These are phyloP conservation scores for Scaptomyza cyrtandrae DNA, from an alignment of 2,888 invertebrate genomes.

Conservation along the genomic window DNA sequence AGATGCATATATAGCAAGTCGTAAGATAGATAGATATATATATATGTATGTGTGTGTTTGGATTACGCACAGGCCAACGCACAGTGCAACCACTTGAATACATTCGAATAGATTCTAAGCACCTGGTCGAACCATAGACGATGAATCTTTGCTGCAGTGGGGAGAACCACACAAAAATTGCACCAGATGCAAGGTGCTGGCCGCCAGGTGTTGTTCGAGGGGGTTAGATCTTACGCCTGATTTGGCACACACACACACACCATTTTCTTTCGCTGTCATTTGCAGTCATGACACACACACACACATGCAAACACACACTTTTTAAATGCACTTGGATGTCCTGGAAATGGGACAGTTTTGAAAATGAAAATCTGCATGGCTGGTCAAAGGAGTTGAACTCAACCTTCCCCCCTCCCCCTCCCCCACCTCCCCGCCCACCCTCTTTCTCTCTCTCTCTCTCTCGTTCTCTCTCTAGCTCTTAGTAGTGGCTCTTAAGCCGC, in stretches of 20 bases:
- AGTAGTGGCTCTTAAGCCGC: background rate
- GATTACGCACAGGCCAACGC: constrained; percentile 78
- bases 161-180: constrained; percentile 48
- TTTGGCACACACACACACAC: constrained; percentile 38
- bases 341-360: constrained; percentile 64
- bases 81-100: constrained; percentile 45
- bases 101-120: constrained; percentile 13
- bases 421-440: constrained; percentile 15
- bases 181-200: constrained; percentile 30
- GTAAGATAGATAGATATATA: background rate
- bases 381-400: constrained; percentile 63
- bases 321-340: constrained; percentile 40
- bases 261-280: constrained; percentile 49
- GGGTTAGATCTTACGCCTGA: constrained; percentile 71
- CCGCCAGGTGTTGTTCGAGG: background rate
- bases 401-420: constrained; percentile 3
- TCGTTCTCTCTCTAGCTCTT: background rate
- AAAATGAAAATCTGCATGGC: constrained; percentile 65
- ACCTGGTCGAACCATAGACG: constrained; percentile 17
- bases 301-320: constrained; percentile 8
- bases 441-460: too few species aligned
- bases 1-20: background rate
- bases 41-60: background rate
- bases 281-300: constrained; percentile 32
- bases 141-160: constrained; percentile 50